Evolutionary conservation across 2,113 vertebrate species (phyloP).

Genomic region (Melozone crissalis): DNA sequence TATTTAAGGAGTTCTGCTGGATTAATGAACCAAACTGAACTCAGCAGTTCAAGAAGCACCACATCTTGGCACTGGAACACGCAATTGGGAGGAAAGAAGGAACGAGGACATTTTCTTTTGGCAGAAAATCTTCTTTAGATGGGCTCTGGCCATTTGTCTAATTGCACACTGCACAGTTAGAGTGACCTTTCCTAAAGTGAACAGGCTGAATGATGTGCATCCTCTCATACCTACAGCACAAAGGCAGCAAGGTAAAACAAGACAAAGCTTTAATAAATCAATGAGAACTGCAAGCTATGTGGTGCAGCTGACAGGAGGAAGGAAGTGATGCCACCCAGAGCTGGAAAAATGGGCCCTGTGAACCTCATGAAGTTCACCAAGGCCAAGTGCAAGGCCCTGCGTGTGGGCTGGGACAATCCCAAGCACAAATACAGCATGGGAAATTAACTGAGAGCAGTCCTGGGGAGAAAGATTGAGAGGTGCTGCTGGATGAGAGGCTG

Average conservation of each 20-base stretch:
- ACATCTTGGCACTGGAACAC: neutral
- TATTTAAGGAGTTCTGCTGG: neutral
- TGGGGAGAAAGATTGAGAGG: neutral
- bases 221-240: neutral
- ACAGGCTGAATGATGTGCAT: neutral
- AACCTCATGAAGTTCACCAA: neutral
- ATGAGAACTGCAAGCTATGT: neutral
- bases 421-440: neutral
- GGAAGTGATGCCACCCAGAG: neutral
- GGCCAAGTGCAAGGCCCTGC: neutral
- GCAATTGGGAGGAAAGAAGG: neutral
- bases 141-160: neutral
- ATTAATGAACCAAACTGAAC: neutral
- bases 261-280: neutral
- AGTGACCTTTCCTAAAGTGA: neutral
- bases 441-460: neutral
- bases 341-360: neutral
- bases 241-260: neutral
- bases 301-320: neutral
- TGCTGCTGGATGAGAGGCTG: neutral
- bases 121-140: neutral
- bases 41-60: neutral
- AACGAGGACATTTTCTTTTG: neutral
- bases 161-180: neutral
- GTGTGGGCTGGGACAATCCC: neutral